Base-by-base conservation (phyloP, 2,888 invertebrate species). In the Caenorhabditis sulstoni region DNA sequence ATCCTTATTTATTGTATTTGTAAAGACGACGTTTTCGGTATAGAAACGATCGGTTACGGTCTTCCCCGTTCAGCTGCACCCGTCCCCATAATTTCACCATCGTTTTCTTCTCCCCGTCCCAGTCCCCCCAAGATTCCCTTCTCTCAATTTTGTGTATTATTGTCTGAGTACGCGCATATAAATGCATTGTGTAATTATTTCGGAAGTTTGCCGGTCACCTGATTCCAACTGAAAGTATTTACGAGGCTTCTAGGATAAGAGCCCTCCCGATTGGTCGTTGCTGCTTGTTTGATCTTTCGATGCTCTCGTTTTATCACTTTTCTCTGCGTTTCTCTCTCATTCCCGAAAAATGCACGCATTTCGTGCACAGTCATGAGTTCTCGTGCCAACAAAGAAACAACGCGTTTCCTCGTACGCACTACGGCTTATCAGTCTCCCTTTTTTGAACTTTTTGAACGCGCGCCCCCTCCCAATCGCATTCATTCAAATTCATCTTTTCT, bases 1-100 rank as follows among this genome's bases (percentile, higher is more conserved):
- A 71, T 53, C 55, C 44, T 8, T 71, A 71, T 71, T 71, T 71
- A 71, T 62, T 71, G 47, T 55, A 55, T 47, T 35, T 47, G 44
- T 37, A 59, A 47, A 64, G 55, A 61, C 70, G 47, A 57, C 23
- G 49, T 64, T 71, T 53, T 47, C 49, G 64, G 62, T 71, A 64
- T 71, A 71, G 71, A 71, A 71, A 49, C 41, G 58, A 39, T 62
- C 57, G 71, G 71, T 64, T 49, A 57, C 57, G 71, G 71, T 67
- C 39, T 52, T 18, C 44, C 29, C 41, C 18, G 9, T 44, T 55
- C 61, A 55, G 41, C 35, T 68, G 52, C 16, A 11, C 57, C 39
- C 57, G 41, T 57, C 57, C 29, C 29, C 3, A 29, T 29, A 7
- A n/a, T 29, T 5, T 29, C 29, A 55, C 12, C 55, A 16, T 3